These are phyloP conservation scores for Eremobia ochroleuca DNA, from an alignment of 2,888 invertebrate genomes.

Conservation along the genomic window DNA sequence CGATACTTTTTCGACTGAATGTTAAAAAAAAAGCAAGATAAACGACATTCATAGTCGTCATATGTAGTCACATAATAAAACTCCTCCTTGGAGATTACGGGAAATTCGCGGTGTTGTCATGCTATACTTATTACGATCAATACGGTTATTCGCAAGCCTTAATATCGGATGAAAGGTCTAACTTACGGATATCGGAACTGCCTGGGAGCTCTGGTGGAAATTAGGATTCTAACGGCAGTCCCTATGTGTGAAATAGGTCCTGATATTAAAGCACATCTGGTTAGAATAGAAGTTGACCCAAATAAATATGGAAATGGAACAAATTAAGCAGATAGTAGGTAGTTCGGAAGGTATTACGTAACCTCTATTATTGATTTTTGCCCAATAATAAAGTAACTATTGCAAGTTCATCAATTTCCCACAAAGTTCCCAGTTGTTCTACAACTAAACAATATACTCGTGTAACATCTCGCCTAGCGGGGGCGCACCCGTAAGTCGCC, in stretches of 20 bases:
- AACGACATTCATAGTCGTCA: too few species aligned
- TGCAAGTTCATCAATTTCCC: background rate
- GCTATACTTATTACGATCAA: background rate
- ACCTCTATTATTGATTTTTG: background rate
- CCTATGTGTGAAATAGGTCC: constrained; percentile 22
- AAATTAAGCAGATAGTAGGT: constrained; percentile 24
- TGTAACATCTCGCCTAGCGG: background rate
- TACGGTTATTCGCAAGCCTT: background rate
- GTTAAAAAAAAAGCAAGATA: too few species aligned
- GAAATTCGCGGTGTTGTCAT: constrained; percentile 5
- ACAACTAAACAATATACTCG: background rate
- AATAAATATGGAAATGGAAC: constrained; percentile 43
- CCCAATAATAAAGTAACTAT: background rate
- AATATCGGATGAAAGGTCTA: constrained; percentile 26
- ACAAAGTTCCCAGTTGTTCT: background rate
- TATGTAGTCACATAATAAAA: too few species aligned
- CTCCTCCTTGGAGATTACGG: constrained; percentile 20
- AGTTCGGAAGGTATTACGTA: background rate
- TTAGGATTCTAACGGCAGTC: constrained; percentile 40
- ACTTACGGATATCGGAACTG: constrained; percentile 26
- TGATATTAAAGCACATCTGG: constrained; percentile 41
- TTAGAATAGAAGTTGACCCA: constrained; percentile 26
- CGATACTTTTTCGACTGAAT: too few species aligned
- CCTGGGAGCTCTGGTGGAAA: constrained; percentile 1
- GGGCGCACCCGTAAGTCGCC: background rate